These are phyloP conservation scores for Eufriesea mexicana DNA, from an alignment of 1,140 invertebrate genomes.

Conservation along the genomic window DNA sequence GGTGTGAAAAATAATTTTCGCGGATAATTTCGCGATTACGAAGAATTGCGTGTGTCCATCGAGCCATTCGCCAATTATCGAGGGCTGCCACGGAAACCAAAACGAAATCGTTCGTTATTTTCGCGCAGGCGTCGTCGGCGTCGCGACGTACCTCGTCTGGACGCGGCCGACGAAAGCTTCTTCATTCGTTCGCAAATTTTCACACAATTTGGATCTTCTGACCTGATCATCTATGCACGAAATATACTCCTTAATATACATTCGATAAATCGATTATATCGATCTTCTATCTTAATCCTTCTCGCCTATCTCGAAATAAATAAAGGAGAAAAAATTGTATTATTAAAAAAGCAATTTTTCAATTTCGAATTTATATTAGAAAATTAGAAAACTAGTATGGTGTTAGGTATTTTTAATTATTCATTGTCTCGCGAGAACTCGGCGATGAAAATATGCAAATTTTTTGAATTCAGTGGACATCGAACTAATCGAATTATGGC, in stretches of 20 bases:
- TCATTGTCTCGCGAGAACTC: too few species aligned
- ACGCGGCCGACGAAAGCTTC: not conserved
- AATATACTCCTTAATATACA: not conserved
- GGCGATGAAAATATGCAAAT: too few species aligned
- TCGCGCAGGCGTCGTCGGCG: constrained; percentile 70
- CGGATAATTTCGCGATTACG: not conserved
- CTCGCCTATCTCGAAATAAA: too few species aligned
- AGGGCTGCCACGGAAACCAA: constrained; percentile 63
- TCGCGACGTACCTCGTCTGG: constrained; percentile 33
- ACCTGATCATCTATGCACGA: not conserved
- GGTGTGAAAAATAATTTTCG: not conserved
- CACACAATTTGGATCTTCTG: not conserved
- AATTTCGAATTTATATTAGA: too few species aligned
- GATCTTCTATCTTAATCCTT: too few species aligned
- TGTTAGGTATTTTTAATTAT: too few species aligned
- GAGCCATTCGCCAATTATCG: constrained; percentile 64
- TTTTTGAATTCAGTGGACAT: too few species aligned
- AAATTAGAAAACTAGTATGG: too few species aligned
- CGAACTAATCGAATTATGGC: too few species aligned
- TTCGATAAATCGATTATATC: too few species aligned
- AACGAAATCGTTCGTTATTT: constrained; percentile 79
- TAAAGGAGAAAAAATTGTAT: too few species aligned
- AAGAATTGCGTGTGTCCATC: constrained; percentile 41
- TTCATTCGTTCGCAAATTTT: constrained; percentile 6
- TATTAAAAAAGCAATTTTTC: too few species aligned